Conservation (phyloP, 35 echinoderm and acorn worm genomes). For the Holothuria glaberrima region DNA sequence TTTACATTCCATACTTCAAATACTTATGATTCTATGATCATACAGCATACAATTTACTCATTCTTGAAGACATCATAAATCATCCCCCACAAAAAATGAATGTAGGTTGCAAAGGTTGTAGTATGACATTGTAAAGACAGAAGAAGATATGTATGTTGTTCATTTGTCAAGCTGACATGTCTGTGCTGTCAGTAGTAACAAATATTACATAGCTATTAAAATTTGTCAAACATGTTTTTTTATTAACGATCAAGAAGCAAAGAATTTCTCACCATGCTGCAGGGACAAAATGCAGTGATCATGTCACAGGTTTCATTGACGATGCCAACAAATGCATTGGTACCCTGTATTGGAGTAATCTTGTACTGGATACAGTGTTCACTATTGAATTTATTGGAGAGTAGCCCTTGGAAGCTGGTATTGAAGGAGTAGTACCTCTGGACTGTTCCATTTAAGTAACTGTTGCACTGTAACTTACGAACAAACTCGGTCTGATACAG, state of each 20-base stretch:
- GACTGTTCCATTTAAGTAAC: constrained; percentile 84
- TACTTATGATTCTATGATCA: no score
- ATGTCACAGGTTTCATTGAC: constrained; percentile 95
- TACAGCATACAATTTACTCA: no score
- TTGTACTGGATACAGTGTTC: constrained; percentile 95
- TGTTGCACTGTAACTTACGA: constrained; percentile 91
- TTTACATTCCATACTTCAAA: no score
- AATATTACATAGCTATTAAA: no score
- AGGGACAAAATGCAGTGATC: constrained; percentile 93
- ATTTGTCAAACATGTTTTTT: no score
- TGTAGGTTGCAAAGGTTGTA: no score
- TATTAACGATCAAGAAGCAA: neutral
- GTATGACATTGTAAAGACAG: no score
- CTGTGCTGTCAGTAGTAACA: no score
- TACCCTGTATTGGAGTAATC: constrained; percentile 80
- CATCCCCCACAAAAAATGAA: no score
- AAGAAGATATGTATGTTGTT: no score
- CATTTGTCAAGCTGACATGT: no score
- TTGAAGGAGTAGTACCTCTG: constrained; percentile 98
- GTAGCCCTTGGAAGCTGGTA: constrained; percentile 80
- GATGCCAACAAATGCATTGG: constrained; percentile 93
- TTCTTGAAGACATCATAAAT: no score
- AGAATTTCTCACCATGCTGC: constrained; percentile 88
- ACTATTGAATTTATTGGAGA: constrained; percentile 83
- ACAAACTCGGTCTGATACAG: constrained; percentile 95